Conservation (phyloP, 2,113 vertebrate genomes). For the Vanacampus margaritifer region DNA sequence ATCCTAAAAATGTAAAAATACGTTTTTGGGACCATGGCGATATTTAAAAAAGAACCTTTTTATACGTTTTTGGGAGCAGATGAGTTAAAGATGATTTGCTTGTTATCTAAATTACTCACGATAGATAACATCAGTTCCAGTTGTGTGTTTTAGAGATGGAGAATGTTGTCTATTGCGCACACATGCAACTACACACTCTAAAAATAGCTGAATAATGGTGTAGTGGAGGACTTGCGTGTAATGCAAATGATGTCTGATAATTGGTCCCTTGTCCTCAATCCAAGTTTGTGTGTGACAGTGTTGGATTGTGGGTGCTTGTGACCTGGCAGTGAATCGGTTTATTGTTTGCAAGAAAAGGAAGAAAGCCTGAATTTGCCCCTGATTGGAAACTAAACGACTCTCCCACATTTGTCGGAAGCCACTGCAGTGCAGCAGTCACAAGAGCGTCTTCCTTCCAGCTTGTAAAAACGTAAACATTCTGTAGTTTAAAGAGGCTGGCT, state of each 20-base stretch:
- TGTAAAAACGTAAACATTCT: not conserved
- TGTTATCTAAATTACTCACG: conserved; percentile 20
- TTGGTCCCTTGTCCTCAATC: conserved; percentile 41
- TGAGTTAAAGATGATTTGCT: conserved; percentile 55
- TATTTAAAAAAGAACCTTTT: too few relatives aligned
- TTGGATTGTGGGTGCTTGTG: conserved; percentile 21
- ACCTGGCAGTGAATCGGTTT: not conserved
- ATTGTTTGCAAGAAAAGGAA: not conserved
- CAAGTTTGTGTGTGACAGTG: conserved; percentile 10
- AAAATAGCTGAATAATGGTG: too few relatives aligned
- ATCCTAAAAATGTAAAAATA: too few relatives aligned
- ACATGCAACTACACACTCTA: not conserved
- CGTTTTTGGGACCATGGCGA: too few relatives aligned
- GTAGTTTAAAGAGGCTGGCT: not conserved
- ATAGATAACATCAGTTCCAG: conserved; percentile 16
- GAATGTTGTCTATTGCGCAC: conserved; percentile 9
- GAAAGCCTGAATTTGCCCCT: not conserved
- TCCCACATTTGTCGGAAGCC: not conserved
- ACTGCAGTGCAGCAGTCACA: not conserved
- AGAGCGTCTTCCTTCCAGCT: not conserved
- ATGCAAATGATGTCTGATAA: conserved; percentile 49
- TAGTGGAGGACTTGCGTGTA: too few relatives aligned
- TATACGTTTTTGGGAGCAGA: too few relatives aligned
- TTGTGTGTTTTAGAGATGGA: conserved; percentile 3
- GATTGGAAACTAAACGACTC: not conserved